A percentile compares a stretch with the other conserved stretches of the same genome.
These are phyloP conservation scores for Zalophus californianus DNA, from an alignment of 2,797 vertebrate genomes.

Conservation along the genomic window DNA sequence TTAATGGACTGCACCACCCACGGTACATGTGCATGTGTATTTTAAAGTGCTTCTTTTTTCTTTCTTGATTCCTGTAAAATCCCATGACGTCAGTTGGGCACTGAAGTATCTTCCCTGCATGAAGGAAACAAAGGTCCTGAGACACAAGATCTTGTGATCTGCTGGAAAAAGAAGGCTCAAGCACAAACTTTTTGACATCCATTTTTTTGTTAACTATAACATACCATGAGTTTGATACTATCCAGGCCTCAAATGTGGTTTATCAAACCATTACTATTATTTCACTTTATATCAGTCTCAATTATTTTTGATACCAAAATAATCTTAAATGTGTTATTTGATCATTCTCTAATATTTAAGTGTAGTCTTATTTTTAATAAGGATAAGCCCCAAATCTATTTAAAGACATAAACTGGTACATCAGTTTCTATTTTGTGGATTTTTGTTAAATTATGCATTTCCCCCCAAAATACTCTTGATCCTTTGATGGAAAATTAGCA, in stretches of 20 bases:
- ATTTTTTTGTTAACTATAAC: neutral
- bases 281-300: neutral
- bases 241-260: neutral
- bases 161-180: neutral
- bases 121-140: neutral
- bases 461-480: neutral
- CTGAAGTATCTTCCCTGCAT: neutral
- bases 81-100: neutral
- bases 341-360: conserved; percentile 16
- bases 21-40: neutral
- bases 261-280: neutral
- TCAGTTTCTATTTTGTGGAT: neutral
- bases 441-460: neutral
- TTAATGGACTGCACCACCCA: neutral
- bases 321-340: neutral
- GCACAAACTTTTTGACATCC: neutral
- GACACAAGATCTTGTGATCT: neutral
- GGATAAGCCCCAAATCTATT: neutral
- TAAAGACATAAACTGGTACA: neutral
- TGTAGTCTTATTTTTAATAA: neutral
- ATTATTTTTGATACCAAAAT: conserved; percentile 27
- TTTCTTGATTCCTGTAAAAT: neutral
- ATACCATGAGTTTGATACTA: neutral
- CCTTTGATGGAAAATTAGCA: neutral
- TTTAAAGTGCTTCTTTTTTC: neutral